These are phyloP conservation scores for Aphelenchoides avenae DNA, from an alignment of 1,140 invertebrate species.

Conservation along the genomic window DNA sequence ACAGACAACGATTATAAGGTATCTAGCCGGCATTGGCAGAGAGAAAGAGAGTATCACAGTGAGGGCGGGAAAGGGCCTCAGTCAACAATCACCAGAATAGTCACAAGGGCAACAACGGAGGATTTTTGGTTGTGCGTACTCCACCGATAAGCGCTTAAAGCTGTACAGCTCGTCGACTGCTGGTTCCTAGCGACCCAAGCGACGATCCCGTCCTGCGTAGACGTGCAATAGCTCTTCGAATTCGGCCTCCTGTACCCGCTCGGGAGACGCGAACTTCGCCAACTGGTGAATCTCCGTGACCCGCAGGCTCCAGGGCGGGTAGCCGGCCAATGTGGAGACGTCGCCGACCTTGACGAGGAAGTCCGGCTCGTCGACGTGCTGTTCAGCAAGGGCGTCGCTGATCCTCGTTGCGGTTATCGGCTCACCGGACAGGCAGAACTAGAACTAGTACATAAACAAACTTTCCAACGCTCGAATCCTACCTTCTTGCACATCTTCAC, in stretches of 20 bases:
- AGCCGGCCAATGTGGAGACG: constrained; percentile 10
- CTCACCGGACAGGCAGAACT: neutral
- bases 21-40: too few species aligned
- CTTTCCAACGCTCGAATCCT: neutral
- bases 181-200: constrained; percentile 18
- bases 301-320: constrained; percentile 29
- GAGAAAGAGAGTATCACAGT: too few species aligned
- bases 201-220: constrained; percentile 22
- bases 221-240: constrained; percentile 12
- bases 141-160: too few species aligned
- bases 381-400: neutral
- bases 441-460: neutral
- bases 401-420: neutral
- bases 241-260: constrained; percentile 6
- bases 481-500: constrained; percentile 21
- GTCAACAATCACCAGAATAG: too few species aligned
- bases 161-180: too few species aligned
- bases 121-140: too few species aligned
- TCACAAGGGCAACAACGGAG: too few species aligned
- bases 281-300: constrained; percentile 27
- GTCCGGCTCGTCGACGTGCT: constrained; percentile 19
- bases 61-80: neutral
- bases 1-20: too few species aligned
- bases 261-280: neutral
- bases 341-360: constrained; percentile 27